These are phyloP conservation scores for Hyposoter didymator DNA, from an alignment of 2,888 invertebrate genomes.

Conservation along the genomic window DNA sequence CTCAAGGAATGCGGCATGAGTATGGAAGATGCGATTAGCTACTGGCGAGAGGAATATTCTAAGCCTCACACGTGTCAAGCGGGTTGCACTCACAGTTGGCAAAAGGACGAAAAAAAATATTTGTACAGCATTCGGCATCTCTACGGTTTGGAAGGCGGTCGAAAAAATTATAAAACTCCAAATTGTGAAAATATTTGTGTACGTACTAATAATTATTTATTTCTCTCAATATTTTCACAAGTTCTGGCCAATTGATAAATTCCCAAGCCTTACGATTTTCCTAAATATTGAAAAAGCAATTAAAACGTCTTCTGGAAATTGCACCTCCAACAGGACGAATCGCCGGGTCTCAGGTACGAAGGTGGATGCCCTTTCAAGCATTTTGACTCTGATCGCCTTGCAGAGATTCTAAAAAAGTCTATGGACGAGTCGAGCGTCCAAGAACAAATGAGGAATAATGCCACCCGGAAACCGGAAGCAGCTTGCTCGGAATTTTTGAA, in stretches of 20 bases:
- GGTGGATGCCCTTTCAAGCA: constrained; percentile 88
- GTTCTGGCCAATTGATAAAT: neutral
- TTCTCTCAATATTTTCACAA: neutral
- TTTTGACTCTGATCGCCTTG: constrained; percentile 85
- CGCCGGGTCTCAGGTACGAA: constrained; percentile 84
- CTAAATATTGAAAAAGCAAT: neutral
- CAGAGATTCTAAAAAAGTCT: constrained; percentile 63
- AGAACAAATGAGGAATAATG: constrained; percentile 68
- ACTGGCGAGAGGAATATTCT: constrained; percentile 89
- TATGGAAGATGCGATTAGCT: constrained; percentile 87
- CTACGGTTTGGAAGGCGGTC: constrained; percentile 90
- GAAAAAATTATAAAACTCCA: constrained; percentile 87
- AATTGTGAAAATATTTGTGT: constrained; percentile 88
- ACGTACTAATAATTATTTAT: constrained; percentile 70
- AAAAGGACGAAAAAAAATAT: constrained; percentile 87
- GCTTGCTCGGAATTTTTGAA: constrained; percentile 77
- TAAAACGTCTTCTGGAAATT: constrained; percentile 33
- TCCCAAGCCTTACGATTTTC: neutral
- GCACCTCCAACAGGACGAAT: constrained; percentile 74
- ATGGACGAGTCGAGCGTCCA: constrained; percentile 63
- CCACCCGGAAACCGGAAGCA: constrained; percentile 72
- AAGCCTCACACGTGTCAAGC: constrained; percentile 84
- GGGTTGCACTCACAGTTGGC: constrained; percentile 88
- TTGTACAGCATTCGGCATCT: constrained; percentile 89
- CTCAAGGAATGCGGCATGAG: constrained; percentile 90